phyloP scores from a whole-genome alignment of 1,140 invertebrate genomes.

The Chironomus tepperi region DNA sequence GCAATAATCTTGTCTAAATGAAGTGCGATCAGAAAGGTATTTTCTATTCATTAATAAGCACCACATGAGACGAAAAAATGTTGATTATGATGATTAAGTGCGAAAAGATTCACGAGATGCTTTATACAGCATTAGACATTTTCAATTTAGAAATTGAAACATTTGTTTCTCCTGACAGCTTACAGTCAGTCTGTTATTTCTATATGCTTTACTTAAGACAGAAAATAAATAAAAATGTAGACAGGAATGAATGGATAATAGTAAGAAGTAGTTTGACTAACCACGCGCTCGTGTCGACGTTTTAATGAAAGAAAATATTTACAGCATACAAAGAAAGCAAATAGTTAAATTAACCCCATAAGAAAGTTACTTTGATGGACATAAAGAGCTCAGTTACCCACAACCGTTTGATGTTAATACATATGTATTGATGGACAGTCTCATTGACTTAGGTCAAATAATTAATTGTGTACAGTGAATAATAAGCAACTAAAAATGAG shows the following conservation, averaged over 20 bases:
- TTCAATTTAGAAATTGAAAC: background rate
- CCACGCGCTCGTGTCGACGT: background rate
- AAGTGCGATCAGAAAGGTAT: too few species aligned
- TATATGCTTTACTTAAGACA: background rate
- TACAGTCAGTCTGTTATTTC: background rate
- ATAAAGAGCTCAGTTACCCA: background rate
- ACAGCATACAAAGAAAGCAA: background rate
- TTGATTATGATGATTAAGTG: background rate
- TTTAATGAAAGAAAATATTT: slow-evolving; percentile 7
- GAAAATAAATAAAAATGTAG: background rate
- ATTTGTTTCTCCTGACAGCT: background rate
- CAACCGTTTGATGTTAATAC: background rate
- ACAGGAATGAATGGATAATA: background rate
- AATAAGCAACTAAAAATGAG: background rate
- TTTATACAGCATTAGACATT: background rate
- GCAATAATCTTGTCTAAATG: too few species aligned
- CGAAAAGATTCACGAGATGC: background rate
- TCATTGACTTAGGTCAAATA: background rate
- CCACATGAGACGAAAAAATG: background rate
- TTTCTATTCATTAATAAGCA: background rate
- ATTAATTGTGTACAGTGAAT: too few species aligned
- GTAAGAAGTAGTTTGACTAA: background rate
- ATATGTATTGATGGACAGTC: background rate
- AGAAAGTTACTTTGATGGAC: background rate
- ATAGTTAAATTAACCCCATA: background rate